Evolutionary conservation across 2,113 vertebrate genomes (phyloP).

Genomic region (Saiga tatarica): DNA sequence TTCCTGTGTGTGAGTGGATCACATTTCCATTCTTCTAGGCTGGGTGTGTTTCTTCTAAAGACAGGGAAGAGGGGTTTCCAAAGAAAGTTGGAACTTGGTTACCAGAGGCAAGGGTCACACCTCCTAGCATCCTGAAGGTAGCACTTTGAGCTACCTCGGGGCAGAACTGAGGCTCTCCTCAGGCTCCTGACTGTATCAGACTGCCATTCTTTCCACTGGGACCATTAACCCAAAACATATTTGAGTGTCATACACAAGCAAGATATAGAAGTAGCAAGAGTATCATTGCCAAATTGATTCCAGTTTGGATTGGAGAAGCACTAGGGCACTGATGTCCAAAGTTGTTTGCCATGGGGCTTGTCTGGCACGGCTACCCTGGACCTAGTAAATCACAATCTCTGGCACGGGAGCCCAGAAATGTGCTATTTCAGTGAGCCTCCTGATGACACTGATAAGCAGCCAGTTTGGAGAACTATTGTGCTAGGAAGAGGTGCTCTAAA

Average conservation of each 20-base stretch:
- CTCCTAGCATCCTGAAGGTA: neutral
- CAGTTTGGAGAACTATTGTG: neutral
- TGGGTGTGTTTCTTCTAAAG: neutral
- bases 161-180: neutral
- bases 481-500: neutral
- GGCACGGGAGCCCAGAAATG: neutral
- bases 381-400: neutral
- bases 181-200: neutral
- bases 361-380: neutral
- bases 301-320: neutral
- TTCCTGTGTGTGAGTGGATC: neutral
- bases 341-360: neutral
- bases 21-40: neutral
- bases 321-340: neutral
- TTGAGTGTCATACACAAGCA: neutral
- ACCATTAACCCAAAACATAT: neutral
- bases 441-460: neutral
- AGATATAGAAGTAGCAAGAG: neutral
- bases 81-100: neutral
- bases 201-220: neutral
- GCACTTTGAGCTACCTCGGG: too few relatives aligned
- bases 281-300: neutral
- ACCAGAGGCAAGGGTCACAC: neutral
- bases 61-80: neutral
- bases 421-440: neutral